These are phyloP conservation scores for Pionites leucogaster DNA, from an alignment of 2,113 vertebrate species.

Conservation along the genomic window DNA sequence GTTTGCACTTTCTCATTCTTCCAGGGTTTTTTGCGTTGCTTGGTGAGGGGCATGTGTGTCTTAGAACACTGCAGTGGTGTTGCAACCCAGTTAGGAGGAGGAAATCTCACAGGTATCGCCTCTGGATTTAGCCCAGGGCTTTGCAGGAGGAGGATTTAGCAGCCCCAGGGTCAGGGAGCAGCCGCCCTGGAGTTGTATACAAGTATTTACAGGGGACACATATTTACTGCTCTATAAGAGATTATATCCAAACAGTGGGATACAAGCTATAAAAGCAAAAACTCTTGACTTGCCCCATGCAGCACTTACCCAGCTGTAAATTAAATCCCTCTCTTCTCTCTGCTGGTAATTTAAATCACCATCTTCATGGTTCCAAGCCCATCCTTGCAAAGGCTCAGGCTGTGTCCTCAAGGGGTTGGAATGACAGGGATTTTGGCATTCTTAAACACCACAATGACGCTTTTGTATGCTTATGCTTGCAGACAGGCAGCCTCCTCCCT, in stretches of 20 bases:
- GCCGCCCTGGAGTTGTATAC: neutral
- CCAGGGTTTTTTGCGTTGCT: neutral
- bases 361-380: neutral
- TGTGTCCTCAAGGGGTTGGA: neutral
- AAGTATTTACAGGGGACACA: neutral
- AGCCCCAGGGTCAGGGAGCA: neutral
- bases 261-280: neutral
- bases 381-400: neutral
- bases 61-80: neutral
- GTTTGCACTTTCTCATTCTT: neutral
- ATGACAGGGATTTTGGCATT: neutral
- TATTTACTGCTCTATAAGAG: neutral
- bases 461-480: neutral
- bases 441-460: neutral
- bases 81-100: neutral
- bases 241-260: conserved; percentile 6
- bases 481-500: neutral
- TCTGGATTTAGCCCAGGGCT: neutral
- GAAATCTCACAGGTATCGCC: rapidly evolving
- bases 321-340: neutral
- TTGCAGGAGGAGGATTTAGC: neutral
- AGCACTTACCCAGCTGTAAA: neutral
- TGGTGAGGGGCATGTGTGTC: rapidly evolving
- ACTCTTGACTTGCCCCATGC: neutral
- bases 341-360: neutral